phyloP scores from a whole-genome alignment of 2,797 vertebrate genomes.

The Microcaecilia unicolor region DNA sequence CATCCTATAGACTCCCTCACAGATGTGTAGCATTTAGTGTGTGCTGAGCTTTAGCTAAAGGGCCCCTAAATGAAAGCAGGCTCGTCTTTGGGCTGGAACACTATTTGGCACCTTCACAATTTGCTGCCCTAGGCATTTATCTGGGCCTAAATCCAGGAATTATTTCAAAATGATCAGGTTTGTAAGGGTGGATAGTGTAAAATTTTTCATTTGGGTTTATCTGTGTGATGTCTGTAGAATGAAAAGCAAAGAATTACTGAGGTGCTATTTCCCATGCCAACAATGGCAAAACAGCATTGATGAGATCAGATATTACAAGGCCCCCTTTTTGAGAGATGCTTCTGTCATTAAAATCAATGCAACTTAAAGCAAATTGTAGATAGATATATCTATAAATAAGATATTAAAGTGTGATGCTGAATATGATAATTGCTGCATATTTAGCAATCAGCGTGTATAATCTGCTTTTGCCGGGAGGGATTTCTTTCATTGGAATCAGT shows the following conservation, averaged over 20 bases:
- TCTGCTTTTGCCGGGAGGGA: conserved; percentile 70
- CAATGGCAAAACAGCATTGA: conserved; percentile 32
- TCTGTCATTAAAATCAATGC: conserved; percentile 72
- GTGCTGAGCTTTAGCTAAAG: too few relatives aligned
- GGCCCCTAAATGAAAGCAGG: too few relatives aligned
- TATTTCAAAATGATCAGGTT: too few relatives aligned
- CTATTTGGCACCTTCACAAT: too few relatives aligned
- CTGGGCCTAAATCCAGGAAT: too few relatives aligned
- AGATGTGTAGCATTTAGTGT: too few relatives aligned
- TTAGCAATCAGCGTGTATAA: conserved; percentile 68
- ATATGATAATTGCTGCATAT: conserved; percentile 69
- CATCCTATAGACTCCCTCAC: too few relatives aligned
- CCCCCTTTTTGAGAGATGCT: conserved; percentile 43
- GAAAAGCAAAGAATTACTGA: conserved; percentile 1
- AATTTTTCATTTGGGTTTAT: conserved; percentile 7
- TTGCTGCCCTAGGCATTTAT: too few relatives aligned
- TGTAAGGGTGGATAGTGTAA: too few relatives aligned
- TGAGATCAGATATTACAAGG: conserved; percentile 45
- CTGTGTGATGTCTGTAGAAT: too few relatives aligned
- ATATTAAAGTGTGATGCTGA: conserved; percentile 71
- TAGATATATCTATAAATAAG: conserved; percentile 76
- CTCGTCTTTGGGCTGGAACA: too few relatives aligned
- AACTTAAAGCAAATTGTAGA: conserved; percentile 79
- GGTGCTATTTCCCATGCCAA: conserved; percentile 18
- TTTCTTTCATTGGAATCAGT: conserved; percentile 73